Conservation (phyloP, 2,113 vertebrate genomes). For the Trochalopteron elliotii region DNA sequence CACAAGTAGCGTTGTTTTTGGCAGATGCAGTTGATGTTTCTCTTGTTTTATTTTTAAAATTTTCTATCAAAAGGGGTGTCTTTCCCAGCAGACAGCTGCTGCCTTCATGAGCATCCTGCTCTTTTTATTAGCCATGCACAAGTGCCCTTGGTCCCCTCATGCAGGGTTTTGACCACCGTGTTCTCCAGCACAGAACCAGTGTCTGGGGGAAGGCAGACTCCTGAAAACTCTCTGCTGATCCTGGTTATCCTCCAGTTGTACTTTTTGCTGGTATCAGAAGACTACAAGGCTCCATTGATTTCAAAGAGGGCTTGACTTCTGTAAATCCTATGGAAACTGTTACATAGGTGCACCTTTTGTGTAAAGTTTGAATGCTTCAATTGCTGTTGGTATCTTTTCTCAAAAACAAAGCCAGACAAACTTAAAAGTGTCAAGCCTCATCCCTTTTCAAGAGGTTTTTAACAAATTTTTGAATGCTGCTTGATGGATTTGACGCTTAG, state of each 20-base stretch:
- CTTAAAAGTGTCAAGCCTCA: neutral
- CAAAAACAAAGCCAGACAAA: neutral
- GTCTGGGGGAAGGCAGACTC: neutral
- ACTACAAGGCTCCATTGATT: neutral
- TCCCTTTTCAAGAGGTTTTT: neutral
- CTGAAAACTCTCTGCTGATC: constrained; percentile 5
- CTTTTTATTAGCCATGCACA: neutral
- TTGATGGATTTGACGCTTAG: neutral
- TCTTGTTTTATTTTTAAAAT: neutral
- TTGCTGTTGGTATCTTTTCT: neutral
- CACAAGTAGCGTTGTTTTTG: rapidly evolving
- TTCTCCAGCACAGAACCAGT: neutral
- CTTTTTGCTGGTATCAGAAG: neutral
- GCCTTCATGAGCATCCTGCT: neutral
- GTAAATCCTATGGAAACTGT: neutral
- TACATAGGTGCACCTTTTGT: neutral
- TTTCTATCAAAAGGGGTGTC: neutral
- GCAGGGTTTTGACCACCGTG: neutral
- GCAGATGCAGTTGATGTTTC: neutral
- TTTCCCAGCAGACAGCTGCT: neutral
- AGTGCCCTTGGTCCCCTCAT: neutral
- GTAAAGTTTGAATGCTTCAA: neutral
- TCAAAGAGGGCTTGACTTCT: neutral
- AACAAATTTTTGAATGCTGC: neutral
- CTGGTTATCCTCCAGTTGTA: neutral